phyloP scores from a whole-genome alignment of 2,797 vertebrate species.

The Fringilla coelebs region DNA sequence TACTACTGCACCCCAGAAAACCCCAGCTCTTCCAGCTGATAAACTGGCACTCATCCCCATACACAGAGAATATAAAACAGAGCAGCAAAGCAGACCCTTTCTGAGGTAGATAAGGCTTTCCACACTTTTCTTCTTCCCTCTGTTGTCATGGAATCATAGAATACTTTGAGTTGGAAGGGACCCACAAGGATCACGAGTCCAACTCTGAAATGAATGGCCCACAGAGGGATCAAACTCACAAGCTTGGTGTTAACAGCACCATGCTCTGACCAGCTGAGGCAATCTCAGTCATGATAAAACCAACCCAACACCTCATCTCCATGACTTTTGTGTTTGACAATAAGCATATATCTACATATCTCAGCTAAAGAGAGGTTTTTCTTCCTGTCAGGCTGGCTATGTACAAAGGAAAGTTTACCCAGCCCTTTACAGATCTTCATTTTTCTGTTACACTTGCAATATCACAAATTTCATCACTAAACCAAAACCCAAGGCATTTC shows the following conservation, averaged over 20 bases:
- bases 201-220: not conserved
- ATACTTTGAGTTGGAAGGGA: not conserved
- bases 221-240: not conserved
- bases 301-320: not conserved
- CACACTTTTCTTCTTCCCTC: not conserved
- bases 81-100: not conserved
- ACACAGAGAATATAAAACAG: not conserved
- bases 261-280: not conserved
- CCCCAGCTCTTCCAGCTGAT: not conserved
- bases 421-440: constrained; percentile 16
- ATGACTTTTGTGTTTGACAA: not conserved
- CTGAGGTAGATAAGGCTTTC: not conserved
- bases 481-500: constrained; percentile 41
- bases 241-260: not conserved
- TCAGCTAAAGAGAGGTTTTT: not conserved
- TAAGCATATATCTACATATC: not conserved
- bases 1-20: not conserved
- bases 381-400: not conserved
- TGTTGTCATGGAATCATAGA: not conserved
- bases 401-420: constrained; percentile 12
- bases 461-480: constrained; percentile 48
- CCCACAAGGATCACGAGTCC: not conserved
- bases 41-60: accelerated
- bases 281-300: not conserved
- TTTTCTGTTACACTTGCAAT: constrained; percentile 46